Evolutionary conservation across 2,113 vertebrate genomes (phyloP).

Genomic region (Ctenomys sociabilis): DNA sequence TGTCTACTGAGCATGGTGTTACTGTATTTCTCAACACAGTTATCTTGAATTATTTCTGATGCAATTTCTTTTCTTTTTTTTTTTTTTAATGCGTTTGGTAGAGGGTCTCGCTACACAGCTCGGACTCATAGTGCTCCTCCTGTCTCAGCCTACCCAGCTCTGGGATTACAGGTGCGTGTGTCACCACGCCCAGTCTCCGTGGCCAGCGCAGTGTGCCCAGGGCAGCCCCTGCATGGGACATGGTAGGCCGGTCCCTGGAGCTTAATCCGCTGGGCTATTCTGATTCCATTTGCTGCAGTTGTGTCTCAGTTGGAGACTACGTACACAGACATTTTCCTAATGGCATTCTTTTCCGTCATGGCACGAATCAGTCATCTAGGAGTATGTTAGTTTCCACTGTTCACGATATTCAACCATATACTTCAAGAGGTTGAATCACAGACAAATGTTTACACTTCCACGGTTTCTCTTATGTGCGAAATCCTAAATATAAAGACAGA

Average conservation of each 20-base stretch:
- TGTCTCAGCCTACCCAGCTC: too few relatives aligned
- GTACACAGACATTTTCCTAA: background rate
- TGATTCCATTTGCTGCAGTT: background rate
- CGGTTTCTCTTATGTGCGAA: background rate
- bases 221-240: too few relatives aligned
- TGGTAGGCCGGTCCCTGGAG: too few relatives aligned
- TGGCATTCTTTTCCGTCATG: background rate
- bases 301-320: fast-evolving
- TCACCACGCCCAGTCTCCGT: too few relatives aligned
- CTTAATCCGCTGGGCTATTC: too few relatives aligned
- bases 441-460: background rate
- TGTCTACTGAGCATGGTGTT: fast-evolving
- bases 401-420: fast-evolving
- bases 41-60: background rate
- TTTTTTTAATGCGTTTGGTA: too few relatives aligned
- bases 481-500: background rate
- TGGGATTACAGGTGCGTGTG: too few relatives aligned
- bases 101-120: too few relatives aligned
- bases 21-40: too few relatives aligned
- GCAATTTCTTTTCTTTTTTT: too few relatives aligned
- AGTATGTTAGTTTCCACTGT: background rate
- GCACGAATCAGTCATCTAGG: background rate
- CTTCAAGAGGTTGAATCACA: background rate
- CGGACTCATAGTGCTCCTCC: too few relatives aligned
- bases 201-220: too few relatives aligned